phyloP scores from a whole-genome alignment of 2,888 invertebrate species.

The Campopleginae sp. region DNA sequence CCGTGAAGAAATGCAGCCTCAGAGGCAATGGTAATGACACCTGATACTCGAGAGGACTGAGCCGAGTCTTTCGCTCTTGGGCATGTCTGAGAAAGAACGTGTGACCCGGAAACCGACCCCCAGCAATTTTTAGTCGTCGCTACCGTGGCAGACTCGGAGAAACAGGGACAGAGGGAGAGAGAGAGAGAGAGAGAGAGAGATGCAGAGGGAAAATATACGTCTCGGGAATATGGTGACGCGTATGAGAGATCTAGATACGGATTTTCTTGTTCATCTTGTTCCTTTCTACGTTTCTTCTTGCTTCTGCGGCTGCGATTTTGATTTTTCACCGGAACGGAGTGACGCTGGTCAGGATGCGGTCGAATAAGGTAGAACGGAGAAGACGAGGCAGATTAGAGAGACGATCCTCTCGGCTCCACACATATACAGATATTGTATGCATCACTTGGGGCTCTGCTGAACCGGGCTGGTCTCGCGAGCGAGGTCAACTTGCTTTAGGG shows the following conservation, averaged over 20 bases:
- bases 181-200: background rate
- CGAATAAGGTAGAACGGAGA: constrained; percentile 65
- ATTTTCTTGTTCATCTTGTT: constrained; percentile 44
- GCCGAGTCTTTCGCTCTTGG: constrained; percentile 26
- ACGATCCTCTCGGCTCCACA: constrained; percentile 63
- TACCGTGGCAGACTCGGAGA: constrained; percentile 5
- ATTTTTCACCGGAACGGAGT: constrained; percentile 29
- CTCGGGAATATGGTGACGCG: constrained; percentile 46
- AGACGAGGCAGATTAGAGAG: constrained; percentile 79
- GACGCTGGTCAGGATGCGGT: constrained; percentile 23
- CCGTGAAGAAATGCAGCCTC: constrained; percentile 55
- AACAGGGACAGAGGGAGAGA: background rate
- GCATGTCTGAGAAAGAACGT: constrained; percentile 73
- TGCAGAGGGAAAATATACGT: background rate
- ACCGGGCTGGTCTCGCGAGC: constrained; percentile 75
- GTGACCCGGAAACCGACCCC: constrained; percentile 81
- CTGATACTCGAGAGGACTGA: constrained; percentile 76
- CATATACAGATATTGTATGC: constrained; percentile 18
- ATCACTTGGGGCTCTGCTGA: constrained; percentile 71
- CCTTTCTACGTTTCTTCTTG: constrained; percentile 31
- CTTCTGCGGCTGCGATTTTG: constrained; percentile 37
- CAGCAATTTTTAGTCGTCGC: constrained; percentile 75
- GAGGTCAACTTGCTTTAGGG: constrained; percentile 84
- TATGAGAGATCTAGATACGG: constrained; percentile 61
- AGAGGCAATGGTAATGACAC: constrained; percentile 79